Conservation (phyloP, 2,113 vertebrate species). For the Chelonoidis abingdonii region DNA sequence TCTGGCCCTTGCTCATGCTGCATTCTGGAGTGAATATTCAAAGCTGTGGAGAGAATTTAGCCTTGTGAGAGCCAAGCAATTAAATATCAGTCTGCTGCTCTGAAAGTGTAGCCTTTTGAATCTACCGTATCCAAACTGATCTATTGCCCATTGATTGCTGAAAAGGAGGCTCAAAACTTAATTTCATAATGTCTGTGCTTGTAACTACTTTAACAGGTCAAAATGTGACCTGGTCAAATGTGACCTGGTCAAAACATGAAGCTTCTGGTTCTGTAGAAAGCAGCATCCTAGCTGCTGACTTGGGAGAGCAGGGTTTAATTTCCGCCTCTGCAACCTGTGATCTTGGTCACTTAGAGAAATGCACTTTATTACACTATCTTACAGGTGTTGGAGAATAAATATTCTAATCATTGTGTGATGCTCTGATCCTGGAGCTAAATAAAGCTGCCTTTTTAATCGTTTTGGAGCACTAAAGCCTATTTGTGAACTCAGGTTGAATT, state of each 20-base stretch:
- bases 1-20: not conserved
- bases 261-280: not conserved
- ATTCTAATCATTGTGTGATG: not conserved
- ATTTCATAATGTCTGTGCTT: not conserved
- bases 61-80: not conserved
- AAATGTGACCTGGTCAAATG: not conserved
- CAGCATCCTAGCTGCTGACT: not conserved
- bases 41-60: not conserved
- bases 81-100: not conserved
- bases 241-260: not conserved
- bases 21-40: not conserved
- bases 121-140: not conserved
- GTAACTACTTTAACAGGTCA: not conserved
- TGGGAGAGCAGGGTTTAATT: not conserved
- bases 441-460: too few species aligned
- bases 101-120: not conserved
- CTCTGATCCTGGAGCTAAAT: not conserved
- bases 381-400: not conserved
- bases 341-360: not conserved
- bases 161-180: not conserved
- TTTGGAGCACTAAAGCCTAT: not conserved
- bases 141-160: not conserved
- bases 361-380: not conserved
- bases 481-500: not conserved
- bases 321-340: not conserved